Evolutionary conservation across 1,140 invertebrate genomes (phyloP), one percentile per base, ranked within the genome.

Genomic region (Ceratina calcarata): DNA sequence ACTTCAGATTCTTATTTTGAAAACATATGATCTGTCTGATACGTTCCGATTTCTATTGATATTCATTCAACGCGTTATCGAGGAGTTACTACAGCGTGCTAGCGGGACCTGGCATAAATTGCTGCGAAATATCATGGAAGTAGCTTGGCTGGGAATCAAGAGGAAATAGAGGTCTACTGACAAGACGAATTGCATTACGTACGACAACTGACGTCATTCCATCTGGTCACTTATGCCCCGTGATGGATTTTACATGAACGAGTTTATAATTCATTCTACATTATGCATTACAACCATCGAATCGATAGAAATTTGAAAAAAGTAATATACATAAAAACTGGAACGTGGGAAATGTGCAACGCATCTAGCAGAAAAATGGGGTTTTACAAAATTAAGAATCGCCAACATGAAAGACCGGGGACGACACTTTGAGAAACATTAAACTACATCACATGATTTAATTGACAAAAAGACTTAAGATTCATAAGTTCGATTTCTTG

Each of bases 101-200:
- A 64, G 45, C 45, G 27, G 22, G 8, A 15, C 32, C 55, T 16
- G 32, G 69, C 51, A 78, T 72, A 64, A 58, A 79, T 73, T 57
- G 49, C 49, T 3, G 49, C 27, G 18, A 72, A 66, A 32, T 79
- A 79, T 49, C 49, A 16, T 67, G 20, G 20, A 65, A 77, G 61
- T 73, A 45, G 32, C 20, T 58, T 62, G 51, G 49, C 60, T 12
- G 32, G 10, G 62, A 67, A 82, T 77, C 83, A 73, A 78, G 55
- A 60, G 57, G 55, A 85, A 85, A 78, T 75, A 71, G 74, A 85
- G 83, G 57, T 51, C 65, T 58, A 37, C 18, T 75, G 83, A 85
- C 69, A 85, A 85, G 83, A 85, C 68, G 82, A 78, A 85, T 85
- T 66, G 55, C 45, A 85, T 72, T 81, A 81, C 37, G 66, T 75